Conservation (phyloP, 2,797 vertebrate genomes). For the Percopsis omiscomaycus region DNA sequence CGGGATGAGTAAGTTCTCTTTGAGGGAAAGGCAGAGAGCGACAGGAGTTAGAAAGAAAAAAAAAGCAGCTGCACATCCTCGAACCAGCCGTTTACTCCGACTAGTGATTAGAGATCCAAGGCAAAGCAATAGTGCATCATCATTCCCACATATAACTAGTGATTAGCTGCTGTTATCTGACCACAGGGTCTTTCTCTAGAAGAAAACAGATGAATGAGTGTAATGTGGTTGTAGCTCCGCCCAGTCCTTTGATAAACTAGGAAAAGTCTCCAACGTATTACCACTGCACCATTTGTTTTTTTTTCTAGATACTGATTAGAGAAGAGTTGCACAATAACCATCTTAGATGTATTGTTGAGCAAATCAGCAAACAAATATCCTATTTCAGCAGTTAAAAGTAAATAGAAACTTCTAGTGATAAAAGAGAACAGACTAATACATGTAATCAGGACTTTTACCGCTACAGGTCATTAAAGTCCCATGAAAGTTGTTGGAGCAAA, state of each 20-base stretch:
- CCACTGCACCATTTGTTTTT: slow-evolving; percentile 35
- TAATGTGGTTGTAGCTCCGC: slow-evolving; percentile 23
- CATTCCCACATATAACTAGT: slow-evolving; percentile 43
- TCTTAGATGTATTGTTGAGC: slow-evolving; percentile 32
- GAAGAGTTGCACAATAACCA: slow-evolving; percentile 25
- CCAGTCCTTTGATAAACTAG: slow-evolving; percentile 18
- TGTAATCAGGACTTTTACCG: slow-evolving; percentile 1
- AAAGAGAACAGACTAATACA: neutral
- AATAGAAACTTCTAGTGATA: slow-evolving; percentile 33
- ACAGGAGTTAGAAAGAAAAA: slow-evolving; percentile 26
- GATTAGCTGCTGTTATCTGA: slow-evolving; percentile 54
- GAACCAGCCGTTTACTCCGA: slow-evolving; percentile 56
- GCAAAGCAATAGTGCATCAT: slow-evolving; percentile 47
- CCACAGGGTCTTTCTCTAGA: slow-evolving; percentile 44
- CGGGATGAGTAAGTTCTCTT: slow-evolving; percentile 18
- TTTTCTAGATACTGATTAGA: slow-evolving; percentile 53
- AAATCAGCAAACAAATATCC: slow-evolving; percentile 17
- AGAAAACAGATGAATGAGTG: slow-evolving; percentile 52
- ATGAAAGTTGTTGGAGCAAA: slow-evolving; percentile 47
- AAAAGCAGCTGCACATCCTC: slow-evolving; percentile 48
- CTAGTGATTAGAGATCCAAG: slow-evolving; percentile 63
- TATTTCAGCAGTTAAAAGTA: slow-evolving; percentile 4
- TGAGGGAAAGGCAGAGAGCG: slow-evolving; percentile 14
- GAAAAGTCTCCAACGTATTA: slow-evolving; percentile 20
- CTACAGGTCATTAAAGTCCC: slow-evolving; percentile 6